Evolutionary conservation across 2,888 invertebrate species (phyloP), one percentile per base, ranked within the genome.

Genomic region (Zaprionus bogoriensis): DNA sequence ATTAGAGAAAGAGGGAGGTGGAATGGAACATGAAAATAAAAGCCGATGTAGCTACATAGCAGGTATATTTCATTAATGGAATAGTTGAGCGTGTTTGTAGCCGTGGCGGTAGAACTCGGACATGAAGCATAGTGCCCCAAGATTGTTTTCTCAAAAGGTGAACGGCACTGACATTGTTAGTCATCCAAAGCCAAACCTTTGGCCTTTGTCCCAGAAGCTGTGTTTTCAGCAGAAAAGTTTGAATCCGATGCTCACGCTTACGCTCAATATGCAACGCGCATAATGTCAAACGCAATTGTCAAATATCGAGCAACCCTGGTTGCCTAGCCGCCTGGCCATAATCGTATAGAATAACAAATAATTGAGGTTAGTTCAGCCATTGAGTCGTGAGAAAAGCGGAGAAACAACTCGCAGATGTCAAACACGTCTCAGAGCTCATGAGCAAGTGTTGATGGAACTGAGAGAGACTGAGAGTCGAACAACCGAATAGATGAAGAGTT

Each of bases 321-420:
- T 46, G 22, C 4, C 38, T 22, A 20, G 38, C 20, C 20, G 44
- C 54, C 46, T 45, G 62, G 60, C 77, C 67, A 77, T 84, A 82
- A 84, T 82, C 81, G 74, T 73, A 84, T 84, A 84, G 85, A 79
- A 84, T 79, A 82, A 77, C 82, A 84, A 82, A 82, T 82, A 82
- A 82, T 82, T 82, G 82, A 79, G 82, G 82, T 82, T 82, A 84
- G 82, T 81, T 82, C 77, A 74, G 75, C 72, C 64, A 71, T 68
- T 84, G 79, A 73, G 63, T 67, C 65, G 68, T 28, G 25, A 23
- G 22, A 36, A 23, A 47, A 45, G 14, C 52, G 45, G 36, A 58
- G 28, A 41, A 77, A 61, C 83, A 81, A 60, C 61, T 82, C 74
- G 79, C 60, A 79, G 72, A 82, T 82, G 85, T 79, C 82, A 70